Conservation (phyloP, 2,797 vertebrate species). For the Gouania willdenowi region DNA sequence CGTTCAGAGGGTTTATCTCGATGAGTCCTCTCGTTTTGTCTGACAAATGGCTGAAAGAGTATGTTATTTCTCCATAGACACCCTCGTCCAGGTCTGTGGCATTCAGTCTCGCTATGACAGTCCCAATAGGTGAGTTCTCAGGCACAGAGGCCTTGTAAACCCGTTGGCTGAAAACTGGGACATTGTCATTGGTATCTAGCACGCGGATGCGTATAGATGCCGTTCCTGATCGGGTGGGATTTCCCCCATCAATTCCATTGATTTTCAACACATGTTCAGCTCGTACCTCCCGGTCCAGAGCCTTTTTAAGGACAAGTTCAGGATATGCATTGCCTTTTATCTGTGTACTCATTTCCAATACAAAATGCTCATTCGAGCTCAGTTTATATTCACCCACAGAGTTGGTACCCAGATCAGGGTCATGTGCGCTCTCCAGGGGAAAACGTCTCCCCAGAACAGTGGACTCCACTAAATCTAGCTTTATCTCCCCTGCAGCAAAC, state of each 20-base stretch:
- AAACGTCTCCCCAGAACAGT: constrained; percentile 56
- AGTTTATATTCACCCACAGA: constrained; percentile 68
- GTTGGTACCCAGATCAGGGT: constrained; percentile 68
- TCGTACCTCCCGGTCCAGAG: constrained; percentile 60
- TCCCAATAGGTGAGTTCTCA: constrained; percentile 36
- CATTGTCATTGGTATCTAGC: constrained; percentile 66
- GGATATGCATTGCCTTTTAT: constrained; percentile 56
- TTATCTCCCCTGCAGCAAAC: constrained; percentile 60
- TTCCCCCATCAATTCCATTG: constrained; percentile 57
- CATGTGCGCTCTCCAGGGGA: constrained; percentile 61
- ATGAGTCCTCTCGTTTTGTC: constrained; percentile 31
- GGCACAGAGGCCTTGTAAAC: constrained; percentile 45
- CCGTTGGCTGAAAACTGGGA: constrained; percentile 41
- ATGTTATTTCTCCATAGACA: constrained; percentile 50
- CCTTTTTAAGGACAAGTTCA: constrained; percentile 61
- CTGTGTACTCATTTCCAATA: constrained; percentile 48
- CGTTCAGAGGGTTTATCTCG: constrained; percentile 28
- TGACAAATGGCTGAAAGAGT: constrained; percentile 53
- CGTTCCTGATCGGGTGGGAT: constrained; percentile 56
- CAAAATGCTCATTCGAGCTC: constrained; percentile 58
- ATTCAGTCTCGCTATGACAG: constrained; percentile 37
- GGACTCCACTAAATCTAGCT: constrained; percentile 61
- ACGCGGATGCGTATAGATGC: constrained; percentile 50
- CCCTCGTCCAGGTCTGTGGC: constrained; percentile 59
- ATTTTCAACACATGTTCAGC: constrained; percentile 43